Base-by-base conservation (phyloP, 2,888 invertebrate species). In the Heterodera filipjevi region DNA sequence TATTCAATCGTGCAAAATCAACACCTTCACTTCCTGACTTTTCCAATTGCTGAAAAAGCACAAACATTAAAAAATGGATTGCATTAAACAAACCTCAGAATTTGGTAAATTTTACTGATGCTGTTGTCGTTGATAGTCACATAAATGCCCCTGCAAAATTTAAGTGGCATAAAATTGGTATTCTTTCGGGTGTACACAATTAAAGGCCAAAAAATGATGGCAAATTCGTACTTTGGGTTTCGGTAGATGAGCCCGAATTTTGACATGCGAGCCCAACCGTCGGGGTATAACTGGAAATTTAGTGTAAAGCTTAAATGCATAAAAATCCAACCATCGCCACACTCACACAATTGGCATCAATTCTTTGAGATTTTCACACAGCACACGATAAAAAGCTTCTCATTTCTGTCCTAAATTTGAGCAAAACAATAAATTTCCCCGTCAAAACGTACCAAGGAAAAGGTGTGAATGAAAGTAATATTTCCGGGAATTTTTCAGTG, bases 281-380 rank as follows among this genome's bases (percentile, higher is more conserved):
- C 0, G 99, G 99, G 6, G 68, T 78, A 35, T 77, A 76, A 70
- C 46, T 71, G 33, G 53, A 74, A 66, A 76, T 8, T 10, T 22
- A 35, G 14, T 59, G 39, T 12, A 39, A 39, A 10, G 6, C 12
- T 39, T 39, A 35, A 59, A 46, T 53, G 39, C n/a, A 46, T 12
- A 2, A 19, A 74, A 27, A 33, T 27, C 19, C 14, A 59, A 3
- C 59, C 19, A 2, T 32, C 44, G 74, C 49, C 22, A 33, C 0
- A 99, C 99, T 91, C 99, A 99, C 27, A 99, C 96, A 81, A 98
- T 92, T 0, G 99, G 99, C 95, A 99, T 95, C 92, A 95, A 93
- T 82, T 94, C 93, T 77, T 85, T 83, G 33, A 79, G 46, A 33
- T 79, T 79, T 30, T 79, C 79, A 71, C 79, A 79, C n/a, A 98